These are phyloP conservation scores for Pelmatolapia mariae DNA, from an alignment of 2,113 vertebrate species.

Conservation along the genomic window DNA sequence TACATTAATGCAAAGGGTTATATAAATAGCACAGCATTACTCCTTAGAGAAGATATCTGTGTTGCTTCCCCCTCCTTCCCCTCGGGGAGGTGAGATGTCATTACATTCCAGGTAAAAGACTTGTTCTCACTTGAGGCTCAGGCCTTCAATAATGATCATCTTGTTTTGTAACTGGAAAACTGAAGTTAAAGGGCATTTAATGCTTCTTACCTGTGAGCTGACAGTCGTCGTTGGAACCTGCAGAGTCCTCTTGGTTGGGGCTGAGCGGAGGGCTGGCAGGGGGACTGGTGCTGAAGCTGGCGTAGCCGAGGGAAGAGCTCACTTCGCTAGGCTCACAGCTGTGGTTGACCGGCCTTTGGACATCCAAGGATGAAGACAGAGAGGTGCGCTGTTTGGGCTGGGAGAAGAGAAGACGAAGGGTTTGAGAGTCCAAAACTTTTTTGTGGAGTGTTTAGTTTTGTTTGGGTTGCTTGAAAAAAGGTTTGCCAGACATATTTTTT, in stretches of 20 bases:
- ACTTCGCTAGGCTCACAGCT: conserved; percentile 91
- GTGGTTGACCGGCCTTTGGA: conserved; percentile 84
- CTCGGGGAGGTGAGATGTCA: neutral
- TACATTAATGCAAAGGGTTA: neutral
- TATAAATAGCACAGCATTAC: neutral
- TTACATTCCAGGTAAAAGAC: neutral
- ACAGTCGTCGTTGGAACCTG: conserved; percentile 63
- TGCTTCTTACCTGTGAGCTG: conserved; percentile 49
- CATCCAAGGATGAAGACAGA: conserved; percentile 90
- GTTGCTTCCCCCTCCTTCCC: neutral
- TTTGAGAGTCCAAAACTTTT: neutral
- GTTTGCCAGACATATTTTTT: neutral
- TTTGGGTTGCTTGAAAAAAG: neutral
- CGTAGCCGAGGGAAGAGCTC: conserved; percentile 84
- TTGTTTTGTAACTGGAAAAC: neutral
- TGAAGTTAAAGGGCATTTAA: neutral
- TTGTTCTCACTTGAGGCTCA: neutral
- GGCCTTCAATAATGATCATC: neutral
- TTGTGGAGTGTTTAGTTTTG: neutral
- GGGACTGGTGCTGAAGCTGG: conserved; percentile 85
- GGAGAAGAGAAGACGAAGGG: neutral
- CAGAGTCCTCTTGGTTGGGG: conserved; percentile 82
- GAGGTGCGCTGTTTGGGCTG: conserved; percentile 95
- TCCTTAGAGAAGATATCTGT: neutral
- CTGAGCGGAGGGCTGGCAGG: conserved; percentile 78